Base-by-base conservation (phyloP, 2,113 vertebrate genomes). In the Ageneiosus marmoratus region DNA sequence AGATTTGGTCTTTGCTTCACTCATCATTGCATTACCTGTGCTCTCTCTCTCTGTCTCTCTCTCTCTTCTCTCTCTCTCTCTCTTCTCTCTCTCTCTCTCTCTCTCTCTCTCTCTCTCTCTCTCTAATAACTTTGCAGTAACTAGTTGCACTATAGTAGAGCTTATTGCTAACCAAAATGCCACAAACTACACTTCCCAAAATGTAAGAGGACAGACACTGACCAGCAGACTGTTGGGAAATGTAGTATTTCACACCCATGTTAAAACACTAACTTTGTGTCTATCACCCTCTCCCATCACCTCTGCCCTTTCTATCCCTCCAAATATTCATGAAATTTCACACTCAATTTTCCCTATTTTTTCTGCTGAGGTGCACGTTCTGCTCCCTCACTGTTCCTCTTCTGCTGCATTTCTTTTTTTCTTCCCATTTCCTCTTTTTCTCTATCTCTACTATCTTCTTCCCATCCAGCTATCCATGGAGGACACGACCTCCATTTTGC, bases 401-500 rank as follows among this genome's bases (percentile, higher is more conserved):
- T 88, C 84, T 88, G 86, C 81, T 87, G 81, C 84, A 6, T 84
- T 50, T 88, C 83, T 88, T 83, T 34, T 69, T 77, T 82, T 34
- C 65, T 73, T 10, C 86, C 79, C 62, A 74, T 58, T 50, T 56
- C 56, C 77, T 48, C 34, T 62, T 60, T 50, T 87, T 86, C 88
- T 88, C 90, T 89, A 24, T 55, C 73, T 69, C 80, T 76, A 87
- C 86, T 85, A 90, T 84, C 85, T 86, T 86, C 77, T 89, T 80
- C 87, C 89, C 88, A 91, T 94, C 86, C 89, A 99, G 98, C 95
- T 99, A 82, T 99, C 98, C 88, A 99, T 99, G 97, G 98, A 99
- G 93, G 98, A 99, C 91, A 99, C 98, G 79, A 99, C 97, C 77
- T 99, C 98, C 87, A 99, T 99, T 89, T 96, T 99, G 82, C 98